Evolutionary conservation across 1,140 invertebrate species (phyloP).

Genomic region (Pachypsylla venusta): DNA sequence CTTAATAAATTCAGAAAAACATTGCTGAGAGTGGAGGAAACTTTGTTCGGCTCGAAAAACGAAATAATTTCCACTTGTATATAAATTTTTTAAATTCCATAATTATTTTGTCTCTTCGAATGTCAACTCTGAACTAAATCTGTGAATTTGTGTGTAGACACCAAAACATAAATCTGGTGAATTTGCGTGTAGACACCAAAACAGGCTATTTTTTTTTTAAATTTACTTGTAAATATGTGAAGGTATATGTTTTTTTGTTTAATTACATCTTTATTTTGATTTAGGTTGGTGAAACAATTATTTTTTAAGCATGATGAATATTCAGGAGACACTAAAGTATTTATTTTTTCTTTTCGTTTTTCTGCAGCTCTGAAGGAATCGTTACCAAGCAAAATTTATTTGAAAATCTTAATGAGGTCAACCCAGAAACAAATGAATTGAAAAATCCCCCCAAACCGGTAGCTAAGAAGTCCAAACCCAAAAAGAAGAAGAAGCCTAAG

Average conservation of each 20-base stretch:
- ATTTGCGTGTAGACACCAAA: not conserved
- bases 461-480: not conserved
- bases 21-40: too few relatives aligned
- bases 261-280: not conserved
- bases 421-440: conserved; percentile 1
- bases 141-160: too few relatives aligned
- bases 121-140: too few relatives aligned
- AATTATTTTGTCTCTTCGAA: too few relatives aligned
- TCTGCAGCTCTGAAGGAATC: not conserved
- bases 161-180: too few relatives aligned
- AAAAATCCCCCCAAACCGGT: not conserved
- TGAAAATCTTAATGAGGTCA: conserved; percentile 6
- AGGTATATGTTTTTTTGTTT: not conserved
- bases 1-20: too few relatives aligned
- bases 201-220: not conserved
- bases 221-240: not conserved
- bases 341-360: not conserved
- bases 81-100: too few relatives aligned
- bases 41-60: too few relatives aligned
- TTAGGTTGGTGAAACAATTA: not conserved
- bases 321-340: not conserved
- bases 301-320: too few relatives aligned
- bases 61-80: too few relatives aligned
- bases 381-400: conserved; percentile 2
- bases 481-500: not conserved